These are phyloP conservation scores for Cyprinodon brontotheroides DNA, from an alignment of 2,113 vertebrate species.

Conservation along the genomic window DNA sequence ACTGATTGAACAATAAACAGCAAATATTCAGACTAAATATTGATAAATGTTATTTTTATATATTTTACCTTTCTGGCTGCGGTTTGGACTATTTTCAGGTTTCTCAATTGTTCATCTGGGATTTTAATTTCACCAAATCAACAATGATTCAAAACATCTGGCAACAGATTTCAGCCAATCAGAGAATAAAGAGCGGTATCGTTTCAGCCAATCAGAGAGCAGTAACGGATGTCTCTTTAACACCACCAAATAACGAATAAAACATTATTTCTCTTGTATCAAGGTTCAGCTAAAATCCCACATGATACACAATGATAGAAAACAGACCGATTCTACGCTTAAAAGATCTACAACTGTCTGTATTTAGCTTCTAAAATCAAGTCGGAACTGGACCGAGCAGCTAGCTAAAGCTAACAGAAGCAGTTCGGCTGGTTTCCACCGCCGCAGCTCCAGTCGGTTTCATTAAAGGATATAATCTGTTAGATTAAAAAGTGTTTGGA, in stretches of 20 bases:
- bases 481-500: neutral
- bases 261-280: neutral
- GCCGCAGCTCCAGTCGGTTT: neutral
- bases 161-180: neutral
- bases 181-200: neutral
- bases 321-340: neutral
- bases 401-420: neutral
- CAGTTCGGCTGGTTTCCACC: neutral
- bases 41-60: no score
- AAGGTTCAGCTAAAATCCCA: neutral
- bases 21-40: no score
- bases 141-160: neutral
- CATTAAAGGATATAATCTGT: no score
- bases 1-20: no score
- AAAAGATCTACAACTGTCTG: neutral
- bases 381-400: neutral
- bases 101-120: neutral
- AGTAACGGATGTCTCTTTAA: neutral
- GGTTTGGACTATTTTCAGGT: no score
- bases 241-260: neutral
- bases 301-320: neutral
- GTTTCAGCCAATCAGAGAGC: slow-evolving; percentile 1
- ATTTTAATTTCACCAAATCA: neutral
- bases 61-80: no score
- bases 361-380: neutral